These are phyloP conservation scores for Riptortus pedestris DNA, from an alignment of 1,140 invertebrate species.

Conservation along the genomic window DNA sequence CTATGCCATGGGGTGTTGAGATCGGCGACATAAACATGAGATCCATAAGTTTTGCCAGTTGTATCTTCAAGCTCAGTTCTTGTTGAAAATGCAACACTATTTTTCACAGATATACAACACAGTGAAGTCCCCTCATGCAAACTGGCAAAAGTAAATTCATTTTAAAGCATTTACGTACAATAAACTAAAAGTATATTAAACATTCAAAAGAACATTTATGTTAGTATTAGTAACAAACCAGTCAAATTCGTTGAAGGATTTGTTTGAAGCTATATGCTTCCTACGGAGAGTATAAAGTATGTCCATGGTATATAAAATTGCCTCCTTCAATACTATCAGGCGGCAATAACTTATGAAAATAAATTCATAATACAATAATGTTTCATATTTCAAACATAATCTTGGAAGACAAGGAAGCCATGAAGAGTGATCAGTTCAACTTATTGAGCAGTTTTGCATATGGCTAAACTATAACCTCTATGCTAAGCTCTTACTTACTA, in stretches of 20 bases:
- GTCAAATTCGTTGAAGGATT: constrained; percentile 26
- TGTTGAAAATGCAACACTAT: constrained; percentile 71
- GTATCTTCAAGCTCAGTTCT: constrained; percentile 55
- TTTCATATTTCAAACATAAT: too few relatives aligned
- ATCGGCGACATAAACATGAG: constrained; percentile 76
- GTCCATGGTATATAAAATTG: constrained; percentile 21
- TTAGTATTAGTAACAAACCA: constrained; percentile 11
- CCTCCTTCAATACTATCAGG: too few relatives aligned
- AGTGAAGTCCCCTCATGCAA: constrained; percentile 31
- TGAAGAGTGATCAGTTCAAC: too few relatives aligned
- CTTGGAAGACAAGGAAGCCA: too few relatives aligned
- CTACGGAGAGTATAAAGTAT: constrained; percentile 24
- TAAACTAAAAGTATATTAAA: not conserved
- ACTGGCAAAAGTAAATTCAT: constrained; percentile 22
- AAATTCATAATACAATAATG: too few relatives aligned
- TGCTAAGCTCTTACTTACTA: too few relatives aligned
- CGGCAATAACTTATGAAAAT: too few relatives aligned
- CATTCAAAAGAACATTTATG: not conserved
- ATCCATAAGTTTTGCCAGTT: constrained; percentile 55
- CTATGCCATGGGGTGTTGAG: constrained; percentile 74
- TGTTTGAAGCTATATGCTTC: constrained; percentile 25
- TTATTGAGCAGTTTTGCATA: too few relatives aligned
- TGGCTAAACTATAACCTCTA: too few relatives aligned
- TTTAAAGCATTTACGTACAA: not conserved
- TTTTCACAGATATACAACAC: constrained; percentile 51